Conservation (phyloP, 2,888 invertebrate species). For the Orchesellides sinensis region DNA sequence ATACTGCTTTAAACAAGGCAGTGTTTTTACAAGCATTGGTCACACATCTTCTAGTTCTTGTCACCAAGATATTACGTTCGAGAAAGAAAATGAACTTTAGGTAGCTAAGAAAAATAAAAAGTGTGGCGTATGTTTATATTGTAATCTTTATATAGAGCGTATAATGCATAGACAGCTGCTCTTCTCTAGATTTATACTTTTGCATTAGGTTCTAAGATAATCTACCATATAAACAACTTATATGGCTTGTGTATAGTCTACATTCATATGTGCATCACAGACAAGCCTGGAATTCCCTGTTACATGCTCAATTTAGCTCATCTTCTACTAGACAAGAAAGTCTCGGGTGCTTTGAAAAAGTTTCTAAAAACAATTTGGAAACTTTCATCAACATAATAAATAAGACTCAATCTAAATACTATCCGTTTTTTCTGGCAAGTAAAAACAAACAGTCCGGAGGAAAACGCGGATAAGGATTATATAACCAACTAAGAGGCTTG, state of each 20-base stretch:
- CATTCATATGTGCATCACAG: no score
- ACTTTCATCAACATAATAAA: conserved; percentile 47
- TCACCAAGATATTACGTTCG: conserved; percentile 31
- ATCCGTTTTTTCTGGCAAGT: conserved; percentile 36
- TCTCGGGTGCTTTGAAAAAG: conserved; percentile 29
- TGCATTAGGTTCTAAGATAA: no score
- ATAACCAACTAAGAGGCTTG: no score
- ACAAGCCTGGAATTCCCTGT: neutral
- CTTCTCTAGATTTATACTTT: no score
- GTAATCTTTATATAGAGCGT: no score
- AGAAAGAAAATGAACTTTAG: conserved; percentile 22
- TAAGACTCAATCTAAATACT: conserved; percentile 45
- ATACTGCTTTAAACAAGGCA: neutral
- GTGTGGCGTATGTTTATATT: no score
- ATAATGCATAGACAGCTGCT: no score
- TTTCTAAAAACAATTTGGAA: conserved; percentile 44
- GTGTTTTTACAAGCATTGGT: conserved; percentile 7
- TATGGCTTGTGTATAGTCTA: neutral
- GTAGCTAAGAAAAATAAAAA: neutral
- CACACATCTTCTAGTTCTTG: neutral
- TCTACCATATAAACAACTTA: no score
- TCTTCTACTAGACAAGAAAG: neutral
- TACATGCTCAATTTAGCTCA: conserved; percentile 35
- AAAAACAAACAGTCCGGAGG: conserved; percentile 37
- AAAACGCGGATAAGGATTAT: neutral